Percentiles rank a stretch among this genome's conserved stretches.
Conservation (phyloP, 1,140 invertebrate species). For the Harlomillsia oculata region DNA sequence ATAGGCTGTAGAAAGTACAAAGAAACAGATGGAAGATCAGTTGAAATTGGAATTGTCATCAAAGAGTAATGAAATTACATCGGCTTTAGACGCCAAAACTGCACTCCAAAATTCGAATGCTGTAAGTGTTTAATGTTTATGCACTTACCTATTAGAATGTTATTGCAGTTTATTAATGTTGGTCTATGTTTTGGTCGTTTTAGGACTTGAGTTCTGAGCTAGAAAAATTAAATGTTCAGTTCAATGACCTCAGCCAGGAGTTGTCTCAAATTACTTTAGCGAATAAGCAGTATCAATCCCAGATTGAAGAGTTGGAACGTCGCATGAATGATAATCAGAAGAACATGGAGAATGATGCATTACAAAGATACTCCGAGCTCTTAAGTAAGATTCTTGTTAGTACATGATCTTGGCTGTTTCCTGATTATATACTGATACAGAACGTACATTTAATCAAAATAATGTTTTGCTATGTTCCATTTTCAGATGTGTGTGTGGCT, state of each 20-base stretch:
- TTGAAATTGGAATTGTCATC: slow-evolving; percentile 7
- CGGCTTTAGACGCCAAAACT: slow-evolving; percentile 2
- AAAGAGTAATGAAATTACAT: slow-evolving; percentile 4
- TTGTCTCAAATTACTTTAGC: slow-evolving; percentile 2
- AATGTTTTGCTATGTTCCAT: neutral
- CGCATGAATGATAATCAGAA: slow-evolving; percentile 26
- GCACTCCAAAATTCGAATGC: slow-evolving; percentile 7
- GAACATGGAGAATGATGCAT: slow-evolving; percentile 23
- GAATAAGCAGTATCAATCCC: slow-evolving; percentile 10
- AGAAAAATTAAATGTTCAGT: neutral
- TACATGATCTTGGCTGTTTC: no score
- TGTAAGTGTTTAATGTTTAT: neutral
- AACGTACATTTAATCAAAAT: no score
- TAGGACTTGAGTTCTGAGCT: slow-evolving; percentile 1
- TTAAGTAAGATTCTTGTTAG: no score
- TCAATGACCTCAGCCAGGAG: neutral
- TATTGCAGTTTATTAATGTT: neutral
- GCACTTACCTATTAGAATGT: neutral
- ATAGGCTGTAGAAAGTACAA: slow-evolving; percentile 26
- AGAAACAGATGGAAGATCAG: slow-evolving; percentile 6
- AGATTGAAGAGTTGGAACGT: slow-evolving; percentile 20
- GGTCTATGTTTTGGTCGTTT: neutral
- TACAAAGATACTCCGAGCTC: slow-evolving; percentile 24
- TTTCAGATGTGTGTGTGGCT: slow-evolving; percentile 25
- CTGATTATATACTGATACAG: no score